A percentile compares a stretch with the other conserved stretches of the same genome.
phyloP scores from a whole-genome alignment of 2,888 invertebrate species.

The Caenorhabditis wallacei region DNA sequence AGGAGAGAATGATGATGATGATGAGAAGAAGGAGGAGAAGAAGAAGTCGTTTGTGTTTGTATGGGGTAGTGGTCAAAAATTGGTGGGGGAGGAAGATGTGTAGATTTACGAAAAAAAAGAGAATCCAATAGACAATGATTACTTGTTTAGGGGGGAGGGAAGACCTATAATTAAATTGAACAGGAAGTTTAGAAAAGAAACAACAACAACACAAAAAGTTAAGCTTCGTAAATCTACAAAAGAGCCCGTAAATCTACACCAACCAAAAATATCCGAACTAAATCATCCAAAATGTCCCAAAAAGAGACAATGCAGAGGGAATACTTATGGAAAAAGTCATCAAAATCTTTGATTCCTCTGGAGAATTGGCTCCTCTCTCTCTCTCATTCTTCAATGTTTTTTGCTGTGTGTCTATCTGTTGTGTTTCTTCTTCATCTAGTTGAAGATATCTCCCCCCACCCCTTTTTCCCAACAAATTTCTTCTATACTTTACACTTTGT shows the following conservation, averaged over 20 bases:
- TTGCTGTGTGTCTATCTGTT: neutral
- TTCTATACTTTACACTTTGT: conserved; percentile 53
- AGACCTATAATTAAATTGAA: neutral
- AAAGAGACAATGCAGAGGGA: neutral
- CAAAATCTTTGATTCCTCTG: conserved; percentile 7
- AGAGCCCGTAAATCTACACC: neutral
- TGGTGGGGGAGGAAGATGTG: too few species aligned
- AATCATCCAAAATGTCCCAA: conserved; percentile 1
- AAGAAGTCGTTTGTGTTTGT: too few species aligned
- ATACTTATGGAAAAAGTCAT: conserved; percentile 17
- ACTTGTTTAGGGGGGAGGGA: neutral
- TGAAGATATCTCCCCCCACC: neutral
- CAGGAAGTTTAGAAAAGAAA: neutral
- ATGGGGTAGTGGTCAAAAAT: too few species aligned
- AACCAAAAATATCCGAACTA: neutral
- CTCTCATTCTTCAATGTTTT: neutral
- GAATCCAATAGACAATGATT: neutral
- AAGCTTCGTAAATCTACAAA: neutral
- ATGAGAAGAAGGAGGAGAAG: neutral
- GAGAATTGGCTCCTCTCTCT: conserved; percentile 1
- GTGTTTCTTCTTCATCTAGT: neutral
- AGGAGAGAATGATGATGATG: neutral
- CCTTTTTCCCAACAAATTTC: conserved; percentile 11
- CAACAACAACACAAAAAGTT: too few species aligned
- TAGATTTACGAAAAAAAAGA: too few species aligned